Base-by-base conservation (phyloP, 1,140 invertebrate genomes). In the Steinernema feltiae region DNA sequence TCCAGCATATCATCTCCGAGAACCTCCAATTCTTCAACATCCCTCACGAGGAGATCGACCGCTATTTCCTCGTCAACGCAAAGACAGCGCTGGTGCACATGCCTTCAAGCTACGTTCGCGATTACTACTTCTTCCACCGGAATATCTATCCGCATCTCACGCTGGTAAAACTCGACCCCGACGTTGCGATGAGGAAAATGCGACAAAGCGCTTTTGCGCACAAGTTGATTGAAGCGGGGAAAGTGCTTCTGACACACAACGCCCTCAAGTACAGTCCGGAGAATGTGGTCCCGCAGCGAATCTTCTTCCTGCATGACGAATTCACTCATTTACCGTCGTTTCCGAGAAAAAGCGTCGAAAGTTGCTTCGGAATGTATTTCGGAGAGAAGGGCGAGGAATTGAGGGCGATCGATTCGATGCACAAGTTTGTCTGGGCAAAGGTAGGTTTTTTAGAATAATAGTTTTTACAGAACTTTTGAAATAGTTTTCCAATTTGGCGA, bases 291-390 rank as follows among this genome's bases (percentile, higher is more conserved):
- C 93, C 95, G 0, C 94, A 97, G 88, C 90, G 92, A 71, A 94
- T 97, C 0, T 94, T 97, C n/a, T 99, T 99, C 86, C 89, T 99
- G 15, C 96, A 99, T 87, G 97, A 99, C 86, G 97, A 99, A 88
- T 89, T 99, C 0, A 97, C 97, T 91, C 99, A 99, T 87, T 88
- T 98, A 31, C 97, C 96, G 0, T 94, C 95, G 0, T 99, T 99
- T 88, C 97, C 97, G 0, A 90, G 97, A 69, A 98, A 98, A 89
- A 95, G 96, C 17, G 88, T 99, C 0, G 97, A 99, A 88, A 92
- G 95, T 18, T 95, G 99, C 87, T 91, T 99, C 78, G 92, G 94
- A 86, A 89, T 99, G 41, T 96, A 97, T 87, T 91, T 93, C 29
- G 96, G 95, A 15, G 90, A 92, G 82, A 91, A 95, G 83, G 96